These are phyloP conservation scores for Netelia inedita DNA, from an alignment of 2,888 invertebrate genomes.

Conservation along the genomic window DNA sequence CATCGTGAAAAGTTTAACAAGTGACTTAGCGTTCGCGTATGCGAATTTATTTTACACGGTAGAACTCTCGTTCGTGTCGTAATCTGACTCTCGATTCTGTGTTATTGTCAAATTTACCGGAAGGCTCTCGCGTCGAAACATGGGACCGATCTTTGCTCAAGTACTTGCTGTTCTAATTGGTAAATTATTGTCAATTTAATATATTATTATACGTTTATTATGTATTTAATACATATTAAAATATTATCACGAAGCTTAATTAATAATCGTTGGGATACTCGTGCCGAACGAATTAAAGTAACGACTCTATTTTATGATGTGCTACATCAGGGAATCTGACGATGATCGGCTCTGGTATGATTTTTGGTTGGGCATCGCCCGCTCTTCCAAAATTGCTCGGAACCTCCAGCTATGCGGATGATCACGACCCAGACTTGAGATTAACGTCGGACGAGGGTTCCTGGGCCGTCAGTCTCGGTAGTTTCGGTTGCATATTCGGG, in stretches of 20 bases:
- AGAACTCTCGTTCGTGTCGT: neutral
- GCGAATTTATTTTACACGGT: neutral
- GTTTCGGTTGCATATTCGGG: conserved; percentile 69
- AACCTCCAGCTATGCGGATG: neutral
- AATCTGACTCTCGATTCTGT: neutral
- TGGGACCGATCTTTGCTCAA: conserved; percentile 52
- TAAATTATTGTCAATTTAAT: neutral
- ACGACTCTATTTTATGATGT: no score
- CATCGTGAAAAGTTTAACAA: neutral
- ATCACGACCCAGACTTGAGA: conserved; percentile 18
- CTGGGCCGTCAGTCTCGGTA: conserved; percentile 62
- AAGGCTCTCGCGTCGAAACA: neutral
- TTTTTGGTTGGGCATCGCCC: conserved; percentile 43
- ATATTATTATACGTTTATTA: no score
- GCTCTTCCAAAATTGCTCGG: conserved; percentile 44
- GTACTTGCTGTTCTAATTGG: conserved; percentile 40
- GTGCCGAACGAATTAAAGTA: no score
- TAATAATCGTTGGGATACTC: neutral
- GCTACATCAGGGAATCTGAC: conserved; percentile 23
- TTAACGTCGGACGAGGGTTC: conserved; percentile 52
- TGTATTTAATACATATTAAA: no score
- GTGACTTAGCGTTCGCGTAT: neutral
- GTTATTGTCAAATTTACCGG: neutral
- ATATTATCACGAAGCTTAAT: neutral
- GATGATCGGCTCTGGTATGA: conserved; percentile 40